A percentile compares a stretch with the other conserved stretches of the same genome.
phyloP scores from a whole-genome alignment of 2,797 vertebrate species.

The Setipinna tenuifilis region DNA sequence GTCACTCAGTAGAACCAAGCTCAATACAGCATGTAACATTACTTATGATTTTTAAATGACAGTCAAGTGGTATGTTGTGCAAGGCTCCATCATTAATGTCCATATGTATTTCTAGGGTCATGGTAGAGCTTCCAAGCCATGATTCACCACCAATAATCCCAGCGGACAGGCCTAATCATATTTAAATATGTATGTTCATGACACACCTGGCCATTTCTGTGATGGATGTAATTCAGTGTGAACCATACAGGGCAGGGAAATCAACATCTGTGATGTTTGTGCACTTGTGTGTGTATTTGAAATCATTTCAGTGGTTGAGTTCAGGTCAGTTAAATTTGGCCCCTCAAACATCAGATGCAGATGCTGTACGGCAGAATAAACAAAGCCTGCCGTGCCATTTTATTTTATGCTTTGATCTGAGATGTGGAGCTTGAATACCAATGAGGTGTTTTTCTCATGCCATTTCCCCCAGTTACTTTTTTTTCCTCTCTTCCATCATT shows the following conservation, averaged over 20 bases:
- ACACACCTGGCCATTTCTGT: background rate
- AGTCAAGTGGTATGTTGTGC: background rate
- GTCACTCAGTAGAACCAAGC: background rate
- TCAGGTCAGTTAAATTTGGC: background rate
- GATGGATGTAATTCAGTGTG: background rate
- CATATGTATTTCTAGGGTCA: background rate
- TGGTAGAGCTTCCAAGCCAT: background rate
- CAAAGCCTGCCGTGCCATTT: background rate
- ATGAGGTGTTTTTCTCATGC: background rate
- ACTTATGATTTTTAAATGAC: constrained; percentile 2
- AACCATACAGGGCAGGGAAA: background rate
- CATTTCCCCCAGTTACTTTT: background rate
- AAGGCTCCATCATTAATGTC: background rate
- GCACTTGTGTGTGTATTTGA: background rate
- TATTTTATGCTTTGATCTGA: constrained; percentile 1
- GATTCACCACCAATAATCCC: background rate
- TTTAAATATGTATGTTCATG: constrained; percentile 2
- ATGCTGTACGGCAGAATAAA: background rate
- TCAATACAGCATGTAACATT: background rate
- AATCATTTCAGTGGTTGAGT: background rate
- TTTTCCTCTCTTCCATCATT: background rate
- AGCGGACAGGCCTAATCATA: background rate
- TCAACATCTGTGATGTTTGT: background rate
- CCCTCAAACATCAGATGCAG: constrained; percentile 8
- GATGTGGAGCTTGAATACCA: background rate